Percentiles rank a stretch among this genome's conserved stretches.
phyloP scores from a whole-genome alignment of 1,140 invertebrate genomes.

The Drosophila simulans region DNA sequence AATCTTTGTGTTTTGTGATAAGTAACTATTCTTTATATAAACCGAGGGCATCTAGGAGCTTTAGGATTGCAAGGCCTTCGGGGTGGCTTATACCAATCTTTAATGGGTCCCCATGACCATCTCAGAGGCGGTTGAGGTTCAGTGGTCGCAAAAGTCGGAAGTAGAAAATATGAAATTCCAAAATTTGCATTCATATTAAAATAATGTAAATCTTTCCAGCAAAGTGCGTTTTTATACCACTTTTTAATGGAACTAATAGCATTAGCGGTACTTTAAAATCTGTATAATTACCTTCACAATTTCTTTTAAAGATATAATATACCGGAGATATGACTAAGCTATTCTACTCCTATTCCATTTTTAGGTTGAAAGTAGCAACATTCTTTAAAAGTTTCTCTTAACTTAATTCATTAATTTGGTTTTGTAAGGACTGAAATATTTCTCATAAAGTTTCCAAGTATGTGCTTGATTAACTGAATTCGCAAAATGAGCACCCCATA shows the following conservation, averaged over 20 bases:
- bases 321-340: too few relatives aligned
- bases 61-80: too few relatives aligned
- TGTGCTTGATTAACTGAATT: constrained; percentile 59
- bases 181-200: neutral
- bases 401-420: too few relatives aligned
- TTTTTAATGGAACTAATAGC: neutral
- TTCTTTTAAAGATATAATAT: too few relatives aligned
- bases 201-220: neutral
- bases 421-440: too few relatives aligned
- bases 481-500: constrained; percentile 19
- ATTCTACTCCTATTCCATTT: too few relatives aligned
- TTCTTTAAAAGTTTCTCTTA: too few relatives aligned
- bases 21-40: neutral
- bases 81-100: neutral
- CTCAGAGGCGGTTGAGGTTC: neutral
- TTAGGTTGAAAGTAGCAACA: too few relatives aligned
- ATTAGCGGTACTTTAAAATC: neutral
- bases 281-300: too few relatives aligned
- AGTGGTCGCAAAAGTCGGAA: neutral
- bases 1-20: too few relatives aligned
- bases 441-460: neutral
- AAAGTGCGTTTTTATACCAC: neutral
- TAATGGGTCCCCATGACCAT: neutral
- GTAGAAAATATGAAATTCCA: neutral
- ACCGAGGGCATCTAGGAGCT: too few relatives aligned